Evolutionary conservation across 2,888 invertebrate genomes (phyloP).

Genomic region (Abrostola triplasia): DNA sequence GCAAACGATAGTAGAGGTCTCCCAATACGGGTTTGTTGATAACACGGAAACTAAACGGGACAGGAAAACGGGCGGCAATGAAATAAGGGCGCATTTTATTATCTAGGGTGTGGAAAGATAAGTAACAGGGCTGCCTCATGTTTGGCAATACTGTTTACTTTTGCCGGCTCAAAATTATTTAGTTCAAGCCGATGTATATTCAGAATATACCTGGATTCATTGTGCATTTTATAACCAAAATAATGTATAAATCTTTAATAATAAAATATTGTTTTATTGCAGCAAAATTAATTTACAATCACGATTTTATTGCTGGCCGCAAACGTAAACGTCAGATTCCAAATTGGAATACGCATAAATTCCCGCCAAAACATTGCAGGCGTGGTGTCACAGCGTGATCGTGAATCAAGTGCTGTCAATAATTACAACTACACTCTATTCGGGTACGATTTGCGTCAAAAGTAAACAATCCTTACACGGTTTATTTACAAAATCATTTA

Average conservation of each 20-base stretch:
- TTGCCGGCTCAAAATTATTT: slow-evolving; percentile 10
- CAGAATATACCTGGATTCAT: not conserved
- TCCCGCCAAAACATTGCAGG: slow-evolving; percentile 19
- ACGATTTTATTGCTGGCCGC: slow-evolving; percentile 8
- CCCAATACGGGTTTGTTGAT: slow-evolving; percentile 40
- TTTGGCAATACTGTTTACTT: slow-evolving; percentile 28
- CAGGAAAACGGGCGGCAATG: slow-evolving; percentile 46
- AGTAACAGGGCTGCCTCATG: slow-evolving; percentile 63
- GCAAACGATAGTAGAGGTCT: slow-evolving; percentile 19
- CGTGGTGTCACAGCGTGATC: slow-evolving; percentile 34
- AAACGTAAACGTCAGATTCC: slow-evolving; percentile 23
- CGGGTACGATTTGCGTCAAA: too few relatives aligned
- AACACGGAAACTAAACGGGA: slow-evolving; percentile 55
- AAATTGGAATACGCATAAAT: slow-evolving; percentile 39
- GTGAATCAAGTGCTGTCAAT: slow-evolving; percentile 33
- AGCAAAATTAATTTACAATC: slow-evolving; percentile 7
- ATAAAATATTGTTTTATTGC: slow-evolving; percentile 4
- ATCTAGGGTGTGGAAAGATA: slow-evolving; percentile 74
- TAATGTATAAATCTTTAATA: not conserved
- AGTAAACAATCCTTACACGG: too few relatives aligned
- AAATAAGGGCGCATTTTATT: slow-evolving; percentile 69
- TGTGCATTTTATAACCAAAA: not conserved
- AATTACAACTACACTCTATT: slow-evolving; percentile 1
- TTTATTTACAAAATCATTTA: too few relatives aligned
- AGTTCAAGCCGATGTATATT: not conserved